These are phyloP conservation scores for Dasypus novemcinctus DNA, from an alignment of 2,113 vertebrate species.

Conservation along the genomic window DNA sequence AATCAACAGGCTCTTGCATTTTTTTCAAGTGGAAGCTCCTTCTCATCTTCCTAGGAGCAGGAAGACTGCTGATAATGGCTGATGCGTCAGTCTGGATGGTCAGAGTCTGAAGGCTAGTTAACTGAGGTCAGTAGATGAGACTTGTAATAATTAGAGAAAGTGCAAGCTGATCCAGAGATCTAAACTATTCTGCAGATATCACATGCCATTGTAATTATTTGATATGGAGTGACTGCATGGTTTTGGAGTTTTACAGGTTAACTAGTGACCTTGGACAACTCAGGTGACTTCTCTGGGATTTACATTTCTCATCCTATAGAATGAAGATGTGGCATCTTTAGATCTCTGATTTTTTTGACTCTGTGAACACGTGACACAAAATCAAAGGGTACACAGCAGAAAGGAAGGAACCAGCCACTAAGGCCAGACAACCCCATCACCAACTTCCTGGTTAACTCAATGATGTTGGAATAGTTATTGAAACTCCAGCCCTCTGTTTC, in stretches of 20 bases:
- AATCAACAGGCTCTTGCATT: neutral
- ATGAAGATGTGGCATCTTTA: neutral
- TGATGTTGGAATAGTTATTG: neutral
- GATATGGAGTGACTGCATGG: fast-evolving
- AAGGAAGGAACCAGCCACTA: neutral
- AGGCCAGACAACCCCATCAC: neutral
- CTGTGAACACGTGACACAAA: neutral
- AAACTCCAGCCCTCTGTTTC: neutral
- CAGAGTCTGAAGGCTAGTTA: no score
- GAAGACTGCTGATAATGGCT: neutral
- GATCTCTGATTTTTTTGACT: neutral
- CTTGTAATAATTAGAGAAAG: neutral
- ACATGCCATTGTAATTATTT: neutral
- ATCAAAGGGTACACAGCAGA: neutral
- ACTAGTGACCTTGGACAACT: neutral
- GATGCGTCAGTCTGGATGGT: neutral
- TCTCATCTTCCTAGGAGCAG: neutral
- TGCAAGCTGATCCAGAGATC: neutral
- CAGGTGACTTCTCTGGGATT: neutral
- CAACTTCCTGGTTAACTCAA: neutral
- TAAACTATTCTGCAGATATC: neutral
- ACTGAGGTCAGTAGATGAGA: neutral
- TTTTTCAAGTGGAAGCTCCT: fast-evolving
- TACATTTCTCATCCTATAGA: neutral
- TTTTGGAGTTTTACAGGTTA: neutral